Evolutionary conservation across 2,797 vertebrate species (phyloP).

Genomic region (Chloroceryle amazona): DNA sequence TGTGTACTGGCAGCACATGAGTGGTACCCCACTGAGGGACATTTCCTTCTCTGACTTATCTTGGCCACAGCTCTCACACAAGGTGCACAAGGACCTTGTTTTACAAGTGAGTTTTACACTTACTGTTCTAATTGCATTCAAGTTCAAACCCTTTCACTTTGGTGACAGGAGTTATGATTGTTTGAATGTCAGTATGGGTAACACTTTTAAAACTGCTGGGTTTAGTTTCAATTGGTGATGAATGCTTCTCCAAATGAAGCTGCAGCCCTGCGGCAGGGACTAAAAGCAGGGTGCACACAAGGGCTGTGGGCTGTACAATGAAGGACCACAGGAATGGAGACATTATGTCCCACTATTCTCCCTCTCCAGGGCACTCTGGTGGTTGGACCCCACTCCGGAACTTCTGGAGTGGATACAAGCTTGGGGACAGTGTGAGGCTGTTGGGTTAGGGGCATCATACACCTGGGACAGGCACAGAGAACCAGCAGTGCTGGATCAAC

Average conservation of each 20-base stretch:
- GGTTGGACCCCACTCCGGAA: background rate
- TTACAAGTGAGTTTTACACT: background rate
- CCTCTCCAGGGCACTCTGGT: background rate
- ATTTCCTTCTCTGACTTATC: background rate
- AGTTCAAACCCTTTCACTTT: background rate
- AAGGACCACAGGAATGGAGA: background rate
- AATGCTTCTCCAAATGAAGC: background rate
- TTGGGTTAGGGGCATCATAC: background rate
- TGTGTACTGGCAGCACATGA: rapidly evolving
- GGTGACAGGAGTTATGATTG: background rate
- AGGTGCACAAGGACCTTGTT: background rate
- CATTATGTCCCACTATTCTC: background rate
- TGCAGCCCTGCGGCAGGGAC: background rate
- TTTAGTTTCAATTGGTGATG: background rate
- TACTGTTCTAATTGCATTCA: background rate
- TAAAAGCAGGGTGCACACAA: background rate
- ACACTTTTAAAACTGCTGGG: background rate
- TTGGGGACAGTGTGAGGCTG: background rate
- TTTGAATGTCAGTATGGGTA: background rate
- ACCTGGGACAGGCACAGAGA: background rate
- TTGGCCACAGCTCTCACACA: too few species aligned
- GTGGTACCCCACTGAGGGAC: too few species aligned
- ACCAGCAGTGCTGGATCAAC: background rate
- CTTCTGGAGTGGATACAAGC: background rate
- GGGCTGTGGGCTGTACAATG: rapidly evolving